phyloP scores from a whole-genome alignment of 2,888 invertebrate species.

The Orchesellides sinensis region DNA sequence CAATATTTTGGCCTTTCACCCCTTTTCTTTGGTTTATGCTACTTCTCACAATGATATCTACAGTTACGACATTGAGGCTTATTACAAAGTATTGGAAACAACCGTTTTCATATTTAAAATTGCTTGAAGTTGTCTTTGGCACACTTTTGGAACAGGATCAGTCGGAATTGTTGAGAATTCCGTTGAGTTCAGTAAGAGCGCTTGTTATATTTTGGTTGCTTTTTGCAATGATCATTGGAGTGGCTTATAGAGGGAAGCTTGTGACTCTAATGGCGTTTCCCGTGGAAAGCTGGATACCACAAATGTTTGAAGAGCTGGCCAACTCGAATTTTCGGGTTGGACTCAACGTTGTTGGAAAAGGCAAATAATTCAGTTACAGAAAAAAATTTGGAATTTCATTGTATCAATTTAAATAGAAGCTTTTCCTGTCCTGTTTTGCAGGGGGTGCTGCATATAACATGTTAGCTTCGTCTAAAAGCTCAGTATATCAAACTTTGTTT shows the following conservation, averaged over 20 bases:
- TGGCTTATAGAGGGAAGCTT: slow-evolving; percentile 46
- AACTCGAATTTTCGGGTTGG: slow-evolving; percentile 58
- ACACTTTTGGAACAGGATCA: slow-evolving; percentile 51
- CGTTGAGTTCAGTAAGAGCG: neutral
- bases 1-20: slow-evolving; percentile 45
- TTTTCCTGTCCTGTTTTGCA: too few relatives aligned
- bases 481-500: slow-evolving; percentile 35
- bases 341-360: slow-evolving; percentile 61
- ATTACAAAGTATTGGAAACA: neutral
- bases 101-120: neutral
- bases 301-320: slow-evolving; percentile 63
- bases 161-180: neutral
- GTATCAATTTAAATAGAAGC: too few relatives aligned
- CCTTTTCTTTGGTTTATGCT: slow-evolving; percentile 27
- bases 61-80: neutral
- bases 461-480: slow-evolving; percentile 21
- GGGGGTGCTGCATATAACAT: slow-evolving; percentile 52
- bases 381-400: neutral
- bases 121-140: slow-evolving; percentile 11
- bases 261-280: slow-evolving; percentile 53
- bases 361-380: neutral
- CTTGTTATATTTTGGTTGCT: slow-evolving; percentile 51
- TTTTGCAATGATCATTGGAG: slow-evolving; percentile 40
- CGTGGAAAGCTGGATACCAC: slow-evolving; percentile 49
- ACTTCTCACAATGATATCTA: neutral